Percentiles rank a stretch among this genome's conserved stretches.
Conservation (phyloP, 2,888 invertebrate species). For the Drosophila helvetica region DNA sequence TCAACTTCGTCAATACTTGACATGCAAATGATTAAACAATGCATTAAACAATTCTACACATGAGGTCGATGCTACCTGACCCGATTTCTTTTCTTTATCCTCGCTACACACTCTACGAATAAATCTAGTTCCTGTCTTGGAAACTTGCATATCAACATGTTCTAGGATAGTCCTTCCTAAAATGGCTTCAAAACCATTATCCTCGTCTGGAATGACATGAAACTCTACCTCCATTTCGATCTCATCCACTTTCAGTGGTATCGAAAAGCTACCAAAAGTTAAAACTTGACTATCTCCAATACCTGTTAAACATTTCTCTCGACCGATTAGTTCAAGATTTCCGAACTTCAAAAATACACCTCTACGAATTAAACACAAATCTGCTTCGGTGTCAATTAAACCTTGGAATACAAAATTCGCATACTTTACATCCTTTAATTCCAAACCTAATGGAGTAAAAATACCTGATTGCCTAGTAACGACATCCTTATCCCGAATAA, state of each 20-base stretch:
- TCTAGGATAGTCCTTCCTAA: background rate
- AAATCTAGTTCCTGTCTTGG: background rate
- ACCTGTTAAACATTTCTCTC: background rate
- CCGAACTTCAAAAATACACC: background rate
- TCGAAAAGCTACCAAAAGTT: background rate
- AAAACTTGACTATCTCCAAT: constrained; percentile 1
- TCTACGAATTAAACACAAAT: constrained; percentile 2
- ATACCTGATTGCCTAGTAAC: background rate
- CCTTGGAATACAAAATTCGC: background rate
- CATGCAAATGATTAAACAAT: no score
- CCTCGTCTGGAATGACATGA: background rate
- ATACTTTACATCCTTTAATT: background rate
- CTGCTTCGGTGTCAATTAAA: background rate
- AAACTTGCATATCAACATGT: no score
- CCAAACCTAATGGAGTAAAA: constrained; percentile 4
- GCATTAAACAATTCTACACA: no score
- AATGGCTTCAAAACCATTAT: background rate
- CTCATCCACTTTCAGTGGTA: background rate
- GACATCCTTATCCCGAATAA: background rate
- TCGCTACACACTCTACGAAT: background rate
- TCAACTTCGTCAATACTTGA: no score
- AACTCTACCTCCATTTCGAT: constrained; percentile 1
- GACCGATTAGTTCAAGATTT: background rate
- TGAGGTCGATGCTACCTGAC: background rate
- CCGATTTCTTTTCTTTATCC: background rate